phyloP scores from a whole-genome alignment of 2,888 invertebrate genomes.

The Drosophila affinis region DNA sequence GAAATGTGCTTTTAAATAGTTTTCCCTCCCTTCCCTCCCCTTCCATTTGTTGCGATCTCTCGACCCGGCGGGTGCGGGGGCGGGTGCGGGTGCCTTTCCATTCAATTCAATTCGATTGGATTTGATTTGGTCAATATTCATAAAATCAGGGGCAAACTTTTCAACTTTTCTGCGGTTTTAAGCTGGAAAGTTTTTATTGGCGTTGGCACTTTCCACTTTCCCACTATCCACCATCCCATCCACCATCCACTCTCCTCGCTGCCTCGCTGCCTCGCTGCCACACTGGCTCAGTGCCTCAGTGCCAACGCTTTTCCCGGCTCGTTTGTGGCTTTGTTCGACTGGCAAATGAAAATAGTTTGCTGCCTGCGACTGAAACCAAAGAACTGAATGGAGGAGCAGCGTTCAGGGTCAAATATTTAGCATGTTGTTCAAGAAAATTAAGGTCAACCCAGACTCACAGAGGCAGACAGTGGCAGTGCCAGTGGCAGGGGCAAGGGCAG shows the following conservation, averaged over 20 bases:
- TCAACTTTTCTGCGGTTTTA: constrained; percentile 71
- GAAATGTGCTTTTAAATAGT: constrained; percentile 74
- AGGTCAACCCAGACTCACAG: constrained; percentile 30
- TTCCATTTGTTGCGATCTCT: constrained; percentile 32
- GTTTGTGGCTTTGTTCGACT: constrained; percentile 68
- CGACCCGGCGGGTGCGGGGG: constrained; percentile 31
- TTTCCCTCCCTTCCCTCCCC: constrained; percentile 7
- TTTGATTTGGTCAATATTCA: constrained; percentile 77
- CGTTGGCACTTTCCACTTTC: constrained; percentile 15
- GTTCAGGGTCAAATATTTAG: constrained; percentile 49
- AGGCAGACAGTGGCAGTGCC: background rate
- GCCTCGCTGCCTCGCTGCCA: background rate
- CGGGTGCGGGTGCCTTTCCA: constrained; percentile 45
- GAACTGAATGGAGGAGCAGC: constrained; percentile 28
- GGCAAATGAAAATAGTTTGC: constrained; percentile 75
- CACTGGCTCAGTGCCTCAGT: background rate
- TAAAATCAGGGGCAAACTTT: constrained; percentile 64
- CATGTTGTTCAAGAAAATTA: constrained; percentile 57
- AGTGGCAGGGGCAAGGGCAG: too few relatives aligned
- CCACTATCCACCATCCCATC: background rate
- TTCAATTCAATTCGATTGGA: constrained; percentile 62
- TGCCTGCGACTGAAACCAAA: constrained; percentile 30
- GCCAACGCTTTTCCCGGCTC: constrained; percentile 17
- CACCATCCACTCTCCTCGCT: constrained; percentile 2
- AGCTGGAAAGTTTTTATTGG: constrained; percentile 66